phyloP scores from a whole-genome alignment of 2,888 invertebrate genomes.

The Cancer borealis region DNA sequence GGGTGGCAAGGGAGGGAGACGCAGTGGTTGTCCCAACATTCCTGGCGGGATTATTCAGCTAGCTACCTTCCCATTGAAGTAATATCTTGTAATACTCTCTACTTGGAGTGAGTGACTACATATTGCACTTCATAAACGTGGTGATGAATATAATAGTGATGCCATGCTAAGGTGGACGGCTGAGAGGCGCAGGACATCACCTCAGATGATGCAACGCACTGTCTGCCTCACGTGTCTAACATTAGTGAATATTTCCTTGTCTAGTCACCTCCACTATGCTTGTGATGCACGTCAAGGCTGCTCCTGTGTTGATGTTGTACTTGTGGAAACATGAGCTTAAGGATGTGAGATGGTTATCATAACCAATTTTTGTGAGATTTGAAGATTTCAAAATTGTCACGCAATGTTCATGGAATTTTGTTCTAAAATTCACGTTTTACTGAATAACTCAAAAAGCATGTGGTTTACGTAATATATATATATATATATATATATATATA shows the following conservation, averaged over 20 bases:
- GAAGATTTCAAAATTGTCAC: too few species aligned
- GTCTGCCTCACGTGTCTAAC: not conserved
- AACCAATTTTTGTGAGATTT: too few species aligned
- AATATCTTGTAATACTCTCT: not conserved
- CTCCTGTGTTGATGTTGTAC: not conserved
- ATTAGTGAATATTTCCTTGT: not conserved
- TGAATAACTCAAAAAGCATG: too few species aligned
- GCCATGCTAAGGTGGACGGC: not conserved
- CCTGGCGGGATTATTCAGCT: not conserved
- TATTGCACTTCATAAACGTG: conserved; percentile 9
- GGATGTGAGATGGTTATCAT: too few species aligned
- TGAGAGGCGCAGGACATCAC: too few species aligned
- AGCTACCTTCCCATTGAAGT: not conserved
- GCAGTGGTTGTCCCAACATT: not conserved
- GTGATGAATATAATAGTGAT: not conserved
- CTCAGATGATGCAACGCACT: not conserved
- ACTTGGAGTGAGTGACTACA: not conserved
- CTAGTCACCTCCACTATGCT: not conserved
- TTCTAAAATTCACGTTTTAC: too few species aligned
- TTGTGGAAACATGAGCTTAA: not conserved
- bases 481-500: conserved; percentile 52
- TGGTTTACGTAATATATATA: conserved; percentile 1
- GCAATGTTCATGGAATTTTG: too few species aligned
- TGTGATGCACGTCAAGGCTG: not conserved
- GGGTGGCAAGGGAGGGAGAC: not conserved